These are phyloP conservation scores for Irena cyanogastra DNA, from an alignment of 2,113 vertebrate genomes.

Conservation along the genomic window DNA sequence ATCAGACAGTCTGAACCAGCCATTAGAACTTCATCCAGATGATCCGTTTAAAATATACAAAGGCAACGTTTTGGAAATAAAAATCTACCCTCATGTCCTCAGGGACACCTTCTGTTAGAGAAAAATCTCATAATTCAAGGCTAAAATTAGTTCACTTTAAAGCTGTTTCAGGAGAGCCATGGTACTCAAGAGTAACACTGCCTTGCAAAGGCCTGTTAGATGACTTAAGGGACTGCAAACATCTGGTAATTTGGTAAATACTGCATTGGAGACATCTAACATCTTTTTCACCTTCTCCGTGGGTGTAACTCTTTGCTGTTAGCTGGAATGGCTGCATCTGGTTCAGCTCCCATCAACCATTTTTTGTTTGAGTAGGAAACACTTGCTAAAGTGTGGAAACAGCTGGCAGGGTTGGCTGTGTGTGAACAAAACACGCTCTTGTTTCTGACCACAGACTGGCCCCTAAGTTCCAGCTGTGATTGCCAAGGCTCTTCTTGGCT, in stretches of 20 bases:
- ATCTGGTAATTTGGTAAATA: conserved; percentile 36
- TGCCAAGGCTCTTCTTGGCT: neutral
- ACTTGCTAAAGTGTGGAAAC: conserved; percentile 31
- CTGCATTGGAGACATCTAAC: conserved; percentile 10
- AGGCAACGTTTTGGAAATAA: conserved; percentile 42
- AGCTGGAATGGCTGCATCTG: neutral
- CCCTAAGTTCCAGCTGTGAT: neutral
- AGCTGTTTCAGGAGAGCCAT: conserved; percentile 30
- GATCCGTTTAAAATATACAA: conserved; percentile 43
- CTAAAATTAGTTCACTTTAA: conserved; percentile 55
- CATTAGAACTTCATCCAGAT: conserved; percentile 35
- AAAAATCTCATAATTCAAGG: conserved; percentile 35
- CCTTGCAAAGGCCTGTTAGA: conserved; percentile 12
- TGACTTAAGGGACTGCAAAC: conserved; percentile 32
- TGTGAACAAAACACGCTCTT: neutral
- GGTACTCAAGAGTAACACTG: neutral
- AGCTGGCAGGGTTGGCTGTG: conserved; percentile 23
- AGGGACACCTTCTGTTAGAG: conserved; percentile 40
- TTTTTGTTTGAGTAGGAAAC: conserved; percentile 14
- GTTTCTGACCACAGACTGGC: conserved; percentile 30
- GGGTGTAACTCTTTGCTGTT: neutral
- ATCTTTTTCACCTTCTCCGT: neutral
- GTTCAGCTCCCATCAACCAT: neutral
- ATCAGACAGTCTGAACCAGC: conserved; percentile 28
- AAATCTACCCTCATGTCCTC: neutral